Percentiles rank a stretch among this genome's conserved stretches.
Conservation (phyloP, 53 echinoderm and acorn worm species). For the Mesocentrotus franciscanus region DNA sequence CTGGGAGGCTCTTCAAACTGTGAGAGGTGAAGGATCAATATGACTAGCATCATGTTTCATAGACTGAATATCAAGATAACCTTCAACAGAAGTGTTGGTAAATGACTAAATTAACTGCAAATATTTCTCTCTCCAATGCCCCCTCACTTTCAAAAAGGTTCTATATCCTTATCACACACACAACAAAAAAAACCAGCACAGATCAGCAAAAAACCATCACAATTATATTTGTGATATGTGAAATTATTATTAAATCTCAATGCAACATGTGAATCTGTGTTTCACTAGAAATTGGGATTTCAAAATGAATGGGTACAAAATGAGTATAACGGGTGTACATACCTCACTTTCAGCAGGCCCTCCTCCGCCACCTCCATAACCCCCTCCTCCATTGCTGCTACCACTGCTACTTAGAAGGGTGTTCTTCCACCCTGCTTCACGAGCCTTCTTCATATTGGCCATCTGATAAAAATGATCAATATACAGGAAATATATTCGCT, state of each 20-base stretch:
- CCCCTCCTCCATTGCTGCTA: conserved; percentile 52
- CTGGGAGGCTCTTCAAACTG: conserved; percentile 76
- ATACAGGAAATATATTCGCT: not conserved
- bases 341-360: not conserved
- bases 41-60: not conserved
- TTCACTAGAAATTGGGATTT: not conserved
- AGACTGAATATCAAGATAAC: too few species aligned
- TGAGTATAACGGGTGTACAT: not conserved
- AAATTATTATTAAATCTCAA: too few species aligned
- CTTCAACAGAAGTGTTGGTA: too few species aligned
- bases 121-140: too few species aligned
- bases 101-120: too few species aligned
- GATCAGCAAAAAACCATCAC: too few species aligned
- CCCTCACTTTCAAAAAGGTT: too few species aligned
- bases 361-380: conserved; percentile 66
- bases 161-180: too few species aligned
- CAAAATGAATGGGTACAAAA: not conserved
- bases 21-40: not conserved
- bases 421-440: conserved; percentile 90
- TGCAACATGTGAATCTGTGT: not conserved
- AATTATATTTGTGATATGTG: too few species aligned
- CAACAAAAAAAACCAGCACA: too few species aligned
- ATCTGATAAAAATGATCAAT: conserved; percentile 67
- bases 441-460: conserved; percentile 86
- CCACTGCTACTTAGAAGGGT: conserved; percentile 79